These are phyloP conservation scores for Tragulus kanchil DNA, from an alignment of 2,113 vertebrate species.

Conservation along the genomic window DNA sequence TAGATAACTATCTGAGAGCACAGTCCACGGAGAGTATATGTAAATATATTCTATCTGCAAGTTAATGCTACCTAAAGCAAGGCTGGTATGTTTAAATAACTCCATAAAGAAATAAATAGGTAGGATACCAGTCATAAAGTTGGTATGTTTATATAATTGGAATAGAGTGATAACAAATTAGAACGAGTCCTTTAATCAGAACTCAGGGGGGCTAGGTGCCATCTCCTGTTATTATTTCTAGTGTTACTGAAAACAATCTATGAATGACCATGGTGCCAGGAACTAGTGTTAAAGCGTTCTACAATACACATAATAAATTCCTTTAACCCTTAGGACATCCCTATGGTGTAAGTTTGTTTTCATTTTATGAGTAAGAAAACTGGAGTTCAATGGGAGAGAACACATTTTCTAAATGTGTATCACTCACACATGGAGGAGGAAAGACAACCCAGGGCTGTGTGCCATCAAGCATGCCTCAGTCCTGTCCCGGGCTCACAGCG, in stretches of 20 bases:
- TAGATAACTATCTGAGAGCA: neutral
- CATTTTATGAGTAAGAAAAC: neutral
- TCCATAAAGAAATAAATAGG: neutral
- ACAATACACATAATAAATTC: fast-evolving
- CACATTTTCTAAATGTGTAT: neutral
- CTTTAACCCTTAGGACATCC: neutral
- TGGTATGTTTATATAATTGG: no score
- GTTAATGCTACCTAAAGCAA: neutral
- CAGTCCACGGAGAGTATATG: neutral
- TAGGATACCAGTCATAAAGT: neutral
- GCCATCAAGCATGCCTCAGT: neutral
- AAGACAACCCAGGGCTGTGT: fast-evolving
- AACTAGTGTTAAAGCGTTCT: neutral
- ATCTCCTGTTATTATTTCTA: neutral
- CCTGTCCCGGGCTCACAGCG: neutral
- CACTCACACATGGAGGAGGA: fast-evolving
- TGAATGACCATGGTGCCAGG: neutral
- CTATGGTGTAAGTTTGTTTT: neutral
- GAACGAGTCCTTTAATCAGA: neutral
- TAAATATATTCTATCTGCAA: neutral
- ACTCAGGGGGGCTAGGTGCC: neutral
- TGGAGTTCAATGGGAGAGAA: neutral
- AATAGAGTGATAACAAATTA: neutral
- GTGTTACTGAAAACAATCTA: neutral
- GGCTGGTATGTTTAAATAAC: neutral